Base-by-base conservation (phyloP, 2,888 invertebrate species). In the Thymelicus sylvestris region DNA sequence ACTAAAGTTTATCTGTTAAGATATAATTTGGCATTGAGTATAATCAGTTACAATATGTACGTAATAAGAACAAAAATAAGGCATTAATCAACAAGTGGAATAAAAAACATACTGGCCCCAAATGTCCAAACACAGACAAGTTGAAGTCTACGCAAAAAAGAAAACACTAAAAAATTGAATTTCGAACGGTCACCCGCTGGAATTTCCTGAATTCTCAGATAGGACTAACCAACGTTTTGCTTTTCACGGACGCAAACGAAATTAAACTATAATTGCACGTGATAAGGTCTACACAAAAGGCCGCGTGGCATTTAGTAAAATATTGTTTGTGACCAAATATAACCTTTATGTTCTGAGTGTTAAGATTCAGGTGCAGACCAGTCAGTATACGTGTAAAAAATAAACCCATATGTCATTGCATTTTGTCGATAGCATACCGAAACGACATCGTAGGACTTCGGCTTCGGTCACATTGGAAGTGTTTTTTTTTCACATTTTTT, bases 161-260 rank as follows among this genome's bases (percentile, higher is more conserved):
- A 71, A 76, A 76, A 69, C 72, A 47, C n/a, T 15, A 65, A 70
- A 64, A 52, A 60, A 60, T 63, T 57, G 50, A 50, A 70, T 65
- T 70, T 70, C 60, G 65, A 80, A 78, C 76, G 81, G 79, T 77
- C 80, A 77, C 76, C 77, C 73, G 77, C 74, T 74, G 77, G 79
- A 79, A 83, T 78, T 80, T 82, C 71, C 77, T 74, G 77, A 83
- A 81, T 82, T 78, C 77, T 76, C 75, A 76, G 79, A 81, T 79
- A 78, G 73, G 66, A 66, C 60, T 47, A 57, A 52, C 75, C 74
- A 77, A 74, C 74, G 55, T 69, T 67, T 69, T 67, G 52, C 71
- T 65, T 52, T 64, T 71, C 73, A 79, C 77, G 79, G 77, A 79
- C 67, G 71, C 73, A 80, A 77, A 57, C 24, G 59, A 70, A 39